Conservation (phyloP, 2,113 vertebrate genomes). For the Myrmecophaga tridactyla region DNA sequence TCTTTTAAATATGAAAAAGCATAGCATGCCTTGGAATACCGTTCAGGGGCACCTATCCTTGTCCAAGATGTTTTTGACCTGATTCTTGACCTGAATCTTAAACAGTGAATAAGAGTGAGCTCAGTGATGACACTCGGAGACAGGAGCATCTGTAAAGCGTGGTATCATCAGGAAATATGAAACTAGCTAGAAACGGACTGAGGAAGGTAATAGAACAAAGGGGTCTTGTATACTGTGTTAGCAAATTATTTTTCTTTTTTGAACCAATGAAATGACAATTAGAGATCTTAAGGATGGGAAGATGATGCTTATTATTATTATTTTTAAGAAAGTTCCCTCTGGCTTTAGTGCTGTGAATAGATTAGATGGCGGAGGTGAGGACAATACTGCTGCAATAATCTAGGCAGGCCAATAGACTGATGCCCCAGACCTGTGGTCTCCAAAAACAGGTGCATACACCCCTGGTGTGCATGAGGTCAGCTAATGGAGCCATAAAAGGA, state of each 20-base stretch:
- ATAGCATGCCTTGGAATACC: background rate
- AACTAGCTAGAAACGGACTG: background rate
- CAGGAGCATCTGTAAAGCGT: background rate
- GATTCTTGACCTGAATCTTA: background rate
- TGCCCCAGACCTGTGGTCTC: no score
- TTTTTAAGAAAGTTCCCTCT: background rate
- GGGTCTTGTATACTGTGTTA: background rate
- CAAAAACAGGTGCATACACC: rapidly evolving
- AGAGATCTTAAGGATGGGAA: background rate
- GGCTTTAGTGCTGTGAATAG: background rate
- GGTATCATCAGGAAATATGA: background rate
- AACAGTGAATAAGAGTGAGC: background rate
- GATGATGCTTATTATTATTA: background rate
- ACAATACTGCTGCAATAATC: background rate
- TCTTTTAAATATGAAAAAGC: background rate
- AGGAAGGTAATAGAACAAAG: background rate
- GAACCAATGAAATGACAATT: background rate
- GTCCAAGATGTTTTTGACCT: background rate
- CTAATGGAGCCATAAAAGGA: background rate
- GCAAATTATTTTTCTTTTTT: background rate
- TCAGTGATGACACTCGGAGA: background rate
- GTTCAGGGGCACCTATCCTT: background rate
- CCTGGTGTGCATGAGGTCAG: no score
- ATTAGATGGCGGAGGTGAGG: background rate
- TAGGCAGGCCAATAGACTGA: background rate